Percentiles rank a stretch among this genome's conserved stretches.
Evolutionary conservation across 2,888 invertebrate genomes (phyloP).

Genomic region (Prosopocoilus inquinatus): DNA sequence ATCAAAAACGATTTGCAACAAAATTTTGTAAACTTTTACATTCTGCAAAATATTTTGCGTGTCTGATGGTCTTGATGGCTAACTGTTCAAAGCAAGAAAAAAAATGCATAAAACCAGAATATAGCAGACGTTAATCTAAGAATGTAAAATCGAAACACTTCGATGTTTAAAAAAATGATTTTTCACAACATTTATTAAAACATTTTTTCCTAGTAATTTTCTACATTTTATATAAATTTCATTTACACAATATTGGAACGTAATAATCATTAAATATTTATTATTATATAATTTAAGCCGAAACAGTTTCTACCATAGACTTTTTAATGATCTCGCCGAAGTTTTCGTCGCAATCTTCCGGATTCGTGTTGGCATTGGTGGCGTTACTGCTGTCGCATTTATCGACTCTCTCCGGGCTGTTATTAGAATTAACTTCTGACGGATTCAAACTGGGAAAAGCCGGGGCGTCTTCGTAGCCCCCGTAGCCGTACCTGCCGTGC

Average conservation of each 20-base stretch:
- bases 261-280: slow-evolving; percentile 37
- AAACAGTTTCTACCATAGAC: slow-evolving; percentile 88
- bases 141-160: background rate
- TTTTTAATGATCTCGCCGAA: slow-evolving; percentile 91
- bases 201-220: slow-evolving; percentile 44
- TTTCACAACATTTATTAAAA: slow-evolving; percentile 54
- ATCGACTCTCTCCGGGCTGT: slow-evolving; percentile 25
- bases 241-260: slow-evolving; percentile 42
- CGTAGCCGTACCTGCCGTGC: slow-evolving; percentile 57
- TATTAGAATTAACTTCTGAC: slow-evolving; percentile 29
- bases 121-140: background rate
- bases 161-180: slow-evolving; percentile 33
- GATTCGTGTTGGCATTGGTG: slow-evolving; percentile 27
- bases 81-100: too few relatives aligned
- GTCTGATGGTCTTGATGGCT: too few relatives aligned
- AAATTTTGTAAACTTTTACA: too few relatives aligned
- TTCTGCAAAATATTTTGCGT: too few relatives aligned
- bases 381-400: slow-evolving; percentile 32
- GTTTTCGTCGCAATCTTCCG: slow-evolving; percentile 65
- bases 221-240: slow-evolving; percentile 50
- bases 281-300: slow-evolving; percentile 62
- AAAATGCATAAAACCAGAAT: too few relatives aligned
- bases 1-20: too few relatives aligned
- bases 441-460: slow-evolving; percentile 37
- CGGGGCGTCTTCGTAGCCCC: slow-evolving; percentile 53